A percentile compares a stretch with the other conserved stretches of the same genome.
These are phyloP conservation scores for Athalia cordata DNA, from an alignment of 2,888 invertebrate genomes.

Conservation along the genomic window DNA sequence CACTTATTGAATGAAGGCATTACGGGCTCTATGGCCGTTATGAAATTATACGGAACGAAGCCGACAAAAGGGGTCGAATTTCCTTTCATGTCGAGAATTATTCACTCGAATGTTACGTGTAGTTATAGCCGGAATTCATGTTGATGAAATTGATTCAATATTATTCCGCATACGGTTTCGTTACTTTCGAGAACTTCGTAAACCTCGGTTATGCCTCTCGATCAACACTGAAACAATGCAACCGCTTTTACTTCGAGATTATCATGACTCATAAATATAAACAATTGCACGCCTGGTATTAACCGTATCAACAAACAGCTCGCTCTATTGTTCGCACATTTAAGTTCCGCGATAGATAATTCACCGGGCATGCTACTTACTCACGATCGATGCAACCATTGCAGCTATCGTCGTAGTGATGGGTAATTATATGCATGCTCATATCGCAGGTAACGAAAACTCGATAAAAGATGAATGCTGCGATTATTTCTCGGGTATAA, in stretches of 20 bases:
- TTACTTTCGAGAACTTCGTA: constrained; percentile 13
- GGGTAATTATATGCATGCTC: too few species aligned
- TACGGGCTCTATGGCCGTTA: not conserved
- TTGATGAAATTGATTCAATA: not conserved
- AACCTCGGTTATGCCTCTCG: not conserved
- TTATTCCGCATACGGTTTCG: not conserved
- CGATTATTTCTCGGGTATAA: not conserved
- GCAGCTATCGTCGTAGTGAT: too few species aligned
- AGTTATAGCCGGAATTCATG: not conserved
- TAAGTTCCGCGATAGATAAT: constrained; percentile 31
- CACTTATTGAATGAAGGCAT: not conserved
- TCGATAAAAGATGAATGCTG: not conserved
- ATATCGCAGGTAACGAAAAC: not conserved
- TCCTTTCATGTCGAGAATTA: not conserved
- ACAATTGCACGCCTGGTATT: constrained; percentile 8
- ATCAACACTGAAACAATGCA: constrained; percentile 17
- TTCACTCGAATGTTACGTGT: not conserved
- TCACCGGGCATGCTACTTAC: constrained; percentile 25
- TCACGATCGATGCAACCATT: constrained; percentile 17
- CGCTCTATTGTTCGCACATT: constrained; percentile 16
- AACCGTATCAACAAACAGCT: constrained; percentile 19
- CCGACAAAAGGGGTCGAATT: not conserved
- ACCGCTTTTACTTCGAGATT: constrained; percentile 27
- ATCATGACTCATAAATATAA: constrained; percentile 23
- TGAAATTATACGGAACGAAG: not conserved